phyloP scores from a whole-genome alignment of 2,888 invertebrate species.

The Phlogophora meticulosa region DNA sequence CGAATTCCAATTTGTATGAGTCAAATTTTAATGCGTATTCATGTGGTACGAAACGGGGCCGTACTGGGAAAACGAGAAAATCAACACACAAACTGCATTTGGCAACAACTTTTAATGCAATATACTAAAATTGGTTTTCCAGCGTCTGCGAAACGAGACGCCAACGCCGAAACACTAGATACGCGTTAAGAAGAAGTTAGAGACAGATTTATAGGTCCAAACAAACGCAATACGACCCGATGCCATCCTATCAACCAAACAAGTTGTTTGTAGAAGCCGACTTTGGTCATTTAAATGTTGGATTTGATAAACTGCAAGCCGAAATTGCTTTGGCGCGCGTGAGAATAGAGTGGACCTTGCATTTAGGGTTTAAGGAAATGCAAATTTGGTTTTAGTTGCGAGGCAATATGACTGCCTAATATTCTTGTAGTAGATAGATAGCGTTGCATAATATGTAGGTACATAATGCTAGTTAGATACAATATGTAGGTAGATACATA shows the following conservation, averaged over 20 bases:
- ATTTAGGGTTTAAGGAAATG: slow-evolving; percentile 43
- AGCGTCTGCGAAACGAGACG: slow-evolving; percentile 79
- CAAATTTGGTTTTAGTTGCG: slow-evolving; percentile 31
- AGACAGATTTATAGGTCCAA: slow-evolving; percentile 88
- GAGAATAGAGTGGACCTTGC: slow-evolving; percentile 71
- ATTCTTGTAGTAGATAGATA: neutral
- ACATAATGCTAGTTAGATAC: no score
- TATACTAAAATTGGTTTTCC: slow-evolving; percentile 88
- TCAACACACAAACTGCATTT: slow-evolving; percentile 82
- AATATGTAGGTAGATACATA: neutral
- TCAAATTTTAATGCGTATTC: slow-evolving; percentile 60
- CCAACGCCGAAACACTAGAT: slow-evolving; percentile 83
- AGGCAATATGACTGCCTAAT: neutral
- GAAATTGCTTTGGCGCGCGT: slow-evolving; percentile 77
- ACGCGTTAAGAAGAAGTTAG: slow-evolving; percentile 87
- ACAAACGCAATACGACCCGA: slow-evolving; percentile 82
- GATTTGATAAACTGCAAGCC: slow-evolving; percentile 85
- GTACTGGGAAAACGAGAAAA: slow-evolving; percentile 64
- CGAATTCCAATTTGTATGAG: slow-evolving; percentile 60
- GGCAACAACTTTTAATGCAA: slow-evolving; percentile 88
- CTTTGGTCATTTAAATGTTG: slow-evolving; percentile 89
- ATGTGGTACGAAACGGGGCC: slow-evolving; percentile 51
- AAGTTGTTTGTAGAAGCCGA: slow-evolving; percentile 84
- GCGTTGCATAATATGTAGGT: neutral
- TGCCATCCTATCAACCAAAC: slow-evolving; percentile 83